Base-by-base conservation (phyloP, 2,113 vertebrate genomes). In the Arizona elegans region DNA sequence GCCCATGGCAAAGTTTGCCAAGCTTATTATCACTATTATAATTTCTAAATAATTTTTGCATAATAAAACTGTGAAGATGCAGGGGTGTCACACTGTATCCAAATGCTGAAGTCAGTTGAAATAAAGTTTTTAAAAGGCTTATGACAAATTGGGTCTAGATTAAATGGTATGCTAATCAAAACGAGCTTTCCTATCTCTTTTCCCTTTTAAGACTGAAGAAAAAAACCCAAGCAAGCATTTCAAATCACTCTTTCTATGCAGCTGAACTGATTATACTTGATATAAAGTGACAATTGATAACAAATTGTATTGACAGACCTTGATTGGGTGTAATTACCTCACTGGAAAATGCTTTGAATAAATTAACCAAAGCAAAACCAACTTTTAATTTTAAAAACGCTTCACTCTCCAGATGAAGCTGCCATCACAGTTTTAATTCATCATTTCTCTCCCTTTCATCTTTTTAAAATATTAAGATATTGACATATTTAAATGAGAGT, bases 281-380 rank as follows among this genome's bases (percentile, higher is more conserved):
- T 93, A 92, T 29, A 93, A 91, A 95, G 26, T 0, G 0, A 89
- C 75, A 91, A 88, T 10, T 94, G 43, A 92, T 43, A 94, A 56
- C 2, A 92, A 94, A 93, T 95, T 94, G 2, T 90, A 95, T 95
- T 94, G 90, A 91, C 91, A 92, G 54, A 92, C 33, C 75, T 91
- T 92, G 89, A 26, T 11, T 95, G 58, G 92, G 94, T 90, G 91
- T 56, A 96, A 95, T 95, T 95, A 90, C 50, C 12, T 85, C n/a
- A 93, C 1, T 62, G 89, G 92, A 52, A 89, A 95, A 92, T 12
- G 38, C 92, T 96, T 81, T 92, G 87, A 94, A 93, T 91, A 95
- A 95, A 95, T 92, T 86, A 95, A 92, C 88, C 38, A 87, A 4
- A 3, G 0, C 92, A 81, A 93, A 92, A 94, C 90, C 93, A 0